Evolutionary conservation across 2,797 vertebrate genomes (phyloP).

Genomic region (Thripadectes ignobilis): DNA sequence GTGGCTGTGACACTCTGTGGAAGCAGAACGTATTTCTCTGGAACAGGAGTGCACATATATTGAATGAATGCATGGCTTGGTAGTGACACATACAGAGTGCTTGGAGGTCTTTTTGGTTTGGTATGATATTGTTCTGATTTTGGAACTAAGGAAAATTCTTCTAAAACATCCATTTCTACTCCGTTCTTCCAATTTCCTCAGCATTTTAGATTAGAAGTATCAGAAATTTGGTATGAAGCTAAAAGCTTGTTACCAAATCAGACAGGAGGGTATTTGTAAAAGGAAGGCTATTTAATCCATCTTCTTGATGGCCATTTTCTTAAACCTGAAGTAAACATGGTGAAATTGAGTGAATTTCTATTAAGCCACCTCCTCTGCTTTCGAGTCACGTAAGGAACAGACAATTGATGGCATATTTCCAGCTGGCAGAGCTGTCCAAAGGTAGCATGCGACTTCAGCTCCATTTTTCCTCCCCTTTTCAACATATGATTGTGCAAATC

Average conservation of each 20-base stretch:
- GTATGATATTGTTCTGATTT: neutral
- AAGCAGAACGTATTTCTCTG: fast-evolving
- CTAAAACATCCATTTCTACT: neutral
- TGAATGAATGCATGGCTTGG: neutral
- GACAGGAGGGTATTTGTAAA: neutral
- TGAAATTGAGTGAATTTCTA: constrained; percentile 43
- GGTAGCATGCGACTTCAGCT: constrained; percentile 41
- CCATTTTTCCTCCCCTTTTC: neutral
- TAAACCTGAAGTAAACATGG: constrained; percentile 32
- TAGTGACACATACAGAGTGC: neutral
- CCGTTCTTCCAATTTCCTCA: neutral
- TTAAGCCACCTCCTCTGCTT: constrained; percentile 39
- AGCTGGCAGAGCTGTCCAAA: constrained; percentile 53
- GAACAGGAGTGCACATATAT: neutral
- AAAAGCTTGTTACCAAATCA: neutral
- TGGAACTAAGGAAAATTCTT: neutral
- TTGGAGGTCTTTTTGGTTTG: neutral
- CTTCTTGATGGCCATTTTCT: neutral
- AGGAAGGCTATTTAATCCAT: neutral
- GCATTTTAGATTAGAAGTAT: neutral
- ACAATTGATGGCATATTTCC: constrained; percentile 61
- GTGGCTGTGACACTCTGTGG: neutral
- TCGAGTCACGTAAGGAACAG: constrained; percentile 37
- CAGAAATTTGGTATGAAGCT: neutral
- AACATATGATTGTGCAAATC: constrained; percentile 32